phyloP scores from a whole-genome alignment of 2,888 invertebrate species.

The Drosophila melanosoma region DNA sequence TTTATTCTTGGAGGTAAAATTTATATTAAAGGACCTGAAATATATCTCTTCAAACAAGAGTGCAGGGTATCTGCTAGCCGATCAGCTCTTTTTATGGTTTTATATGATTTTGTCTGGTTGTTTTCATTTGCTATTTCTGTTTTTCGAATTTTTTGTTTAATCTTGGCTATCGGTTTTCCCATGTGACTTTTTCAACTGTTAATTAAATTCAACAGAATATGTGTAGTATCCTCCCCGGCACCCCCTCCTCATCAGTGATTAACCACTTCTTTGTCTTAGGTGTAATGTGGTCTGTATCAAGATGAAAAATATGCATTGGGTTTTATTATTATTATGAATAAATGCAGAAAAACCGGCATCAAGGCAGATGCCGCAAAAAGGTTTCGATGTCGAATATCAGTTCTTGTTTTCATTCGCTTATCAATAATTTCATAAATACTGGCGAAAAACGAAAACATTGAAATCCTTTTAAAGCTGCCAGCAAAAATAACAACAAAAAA shows the following conservation, averaged over 20 bases:
- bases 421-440: conserved; percentile 79
- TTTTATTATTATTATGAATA: conserved; percentile 33
- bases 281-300: conserved; percentile 8
- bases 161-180: conserved; percentile 39
- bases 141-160: conserved; percentile 16
- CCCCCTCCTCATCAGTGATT: background rate
- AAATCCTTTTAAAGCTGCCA: conserved; percentile 75
- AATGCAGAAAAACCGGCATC: conserved; percentile 13
- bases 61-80: background rate
- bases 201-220: conserved; percentile 74
- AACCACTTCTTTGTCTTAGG: conserved; percentile 5
- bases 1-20: rapidly evolving
- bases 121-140: conserved; percentile 20
- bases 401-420: conserved; percentile 51
- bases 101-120: conserved; percentile 39
- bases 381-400: conserved; percentile 9
- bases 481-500: conserved; percentile 18
- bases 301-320: conserved; percentile 58
- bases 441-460: conserved; percentile 60
- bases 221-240: background rate
- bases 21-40: background rate
- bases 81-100: conserved; percentile 6
- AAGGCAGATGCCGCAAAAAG: conserved; percentile 27
- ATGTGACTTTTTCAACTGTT: conserved; percentile 65
- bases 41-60: background rate